Evolutionary conservation across 2,797 vertebrate genomes (phyloP).

Genomic region (Esox lucius): DNA sequence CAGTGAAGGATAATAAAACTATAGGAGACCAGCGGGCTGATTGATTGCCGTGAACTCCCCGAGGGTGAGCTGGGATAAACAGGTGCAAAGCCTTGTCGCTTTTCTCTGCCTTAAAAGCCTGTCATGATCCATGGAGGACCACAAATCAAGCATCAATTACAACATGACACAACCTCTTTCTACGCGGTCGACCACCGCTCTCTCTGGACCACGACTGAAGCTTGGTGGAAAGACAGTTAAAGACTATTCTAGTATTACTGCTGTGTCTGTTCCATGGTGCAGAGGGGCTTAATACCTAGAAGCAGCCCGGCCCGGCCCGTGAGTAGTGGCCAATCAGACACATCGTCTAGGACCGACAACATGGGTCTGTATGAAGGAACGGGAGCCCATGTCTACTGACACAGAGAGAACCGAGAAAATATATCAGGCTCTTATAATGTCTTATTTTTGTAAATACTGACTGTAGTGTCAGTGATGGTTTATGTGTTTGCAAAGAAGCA

Average conservation of each 20-base stretch:
- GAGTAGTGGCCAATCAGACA: too few relatives aligned
- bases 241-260: background rate
- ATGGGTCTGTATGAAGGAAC: too few relatives aligned
- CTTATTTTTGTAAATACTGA: too few relatives aligned
- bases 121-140: constrained; percentile 58
- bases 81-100: constrained; percentile 39
- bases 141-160: constrained; percentile 67
- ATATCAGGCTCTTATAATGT: too few relatives aligned
- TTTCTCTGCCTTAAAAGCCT: constrained; percentile 58
- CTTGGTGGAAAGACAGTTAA: background rate
- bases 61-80: constrained; percentile 58
- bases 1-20: constrained; percentile 53
- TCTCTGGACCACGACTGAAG: background rate
- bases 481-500: too few relatives aligned
- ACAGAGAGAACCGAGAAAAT: too few relatives aligned
- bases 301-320: too few relatives aligned
- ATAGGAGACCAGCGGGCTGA: constrained; percentile 31
- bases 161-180: constrained; percentile 30
- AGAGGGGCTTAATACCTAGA: too few relatives aligned
- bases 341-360: too few relatives aligned
- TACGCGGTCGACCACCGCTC: background rate
- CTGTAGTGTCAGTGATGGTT: too few relatives aligned
- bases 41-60: constrained; percentile 58
- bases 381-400: too few relatives aligned
- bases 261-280: background rate